Evolutionary conservation across 2,888 invertebrate species (phyloP).

Genomic region (Hypselothyrea guttata): DNA sequence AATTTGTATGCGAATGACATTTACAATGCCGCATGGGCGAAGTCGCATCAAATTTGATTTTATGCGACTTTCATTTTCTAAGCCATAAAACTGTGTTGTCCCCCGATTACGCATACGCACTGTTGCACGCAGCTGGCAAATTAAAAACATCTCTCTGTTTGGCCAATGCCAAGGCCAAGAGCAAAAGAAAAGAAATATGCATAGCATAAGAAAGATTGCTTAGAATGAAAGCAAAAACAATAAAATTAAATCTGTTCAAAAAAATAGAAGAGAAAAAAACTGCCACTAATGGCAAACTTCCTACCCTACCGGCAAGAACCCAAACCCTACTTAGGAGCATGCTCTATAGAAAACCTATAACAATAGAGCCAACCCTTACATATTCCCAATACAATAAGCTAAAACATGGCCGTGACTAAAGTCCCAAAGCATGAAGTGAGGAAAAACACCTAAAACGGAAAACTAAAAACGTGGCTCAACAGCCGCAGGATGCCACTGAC

Average conservation of each 20-base stretch:
- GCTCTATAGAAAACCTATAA: constrained; percentile 65
- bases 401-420: constrained; percentile 53
- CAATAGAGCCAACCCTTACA: constrained; percentile 57
- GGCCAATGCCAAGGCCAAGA: not conserved
- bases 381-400: constrained; percentile 72
- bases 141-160: constrained; percentile 42
- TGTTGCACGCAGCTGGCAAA: constrained; percentile 65
- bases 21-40: constrained; percentile 44
- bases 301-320: constrained; percentile 1
- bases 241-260: constrained; percentile 78
- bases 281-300: constrained; percentile 67
- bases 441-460: constrained; percentile 54
- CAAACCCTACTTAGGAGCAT: constrained; percentile 32
- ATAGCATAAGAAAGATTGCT: constrained; percentile 33
- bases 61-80: constrained; percentile 66
- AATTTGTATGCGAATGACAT: constrained; percentile 62
- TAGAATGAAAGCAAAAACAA: constrained; percentile 67
- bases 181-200: constrained; percentile 13
- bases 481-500: constrained; percentile 54
- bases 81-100: constrained; percentile 63
- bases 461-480: constrained; percentile 60
- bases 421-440: constrained; percentile 56
- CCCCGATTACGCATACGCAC: constrained; percentile 73
- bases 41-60: constrained; percentile 54
- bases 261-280: constrained; percentile 52